Evolutionary conservation across 2,888 invertebrate species (phyloP), one percentile per base, ranked within the genome.

Genomic region (Maniola hyperantus): DNA sequence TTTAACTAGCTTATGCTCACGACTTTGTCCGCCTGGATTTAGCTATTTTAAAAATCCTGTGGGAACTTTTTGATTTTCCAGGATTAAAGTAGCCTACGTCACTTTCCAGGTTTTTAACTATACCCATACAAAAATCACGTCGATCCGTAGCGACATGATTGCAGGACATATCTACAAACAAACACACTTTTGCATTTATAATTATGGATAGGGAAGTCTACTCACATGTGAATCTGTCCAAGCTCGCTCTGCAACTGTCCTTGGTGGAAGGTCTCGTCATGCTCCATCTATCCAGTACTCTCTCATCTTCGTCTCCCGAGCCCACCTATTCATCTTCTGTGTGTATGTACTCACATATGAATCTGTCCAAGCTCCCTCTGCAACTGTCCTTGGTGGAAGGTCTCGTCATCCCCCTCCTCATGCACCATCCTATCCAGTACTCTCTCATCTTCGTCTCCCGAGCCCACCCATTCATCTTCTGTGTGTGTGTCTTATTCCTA

Each of bases 231-330:
- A 76, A 98, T 96, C 82, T 96, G 95, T 61, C 95, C 98, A 54
- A 99, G 90, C 85, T 98, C 96, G 66, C 94, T 90, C 74, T 95
- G 94, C 64, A 98, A 90, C 82, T 95, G 90, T n/a, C 95, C 94
- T 73, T 97, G 95, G 78, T 98, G 96, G 79, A 97, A 95, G 44
- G 95, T 93, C 67, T 98, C 98, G 11, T 94, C 93, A 76, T 99
- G 89, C 82, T 98, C 98, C 84, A 97, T 94, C 94, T 92, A 81
- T 98, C 98, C 77, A 96, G 84, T 65, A 94, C 95, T 44, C 94
- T 94, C 85, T 97, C 97, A 83, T 98, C 97, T 85, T 97, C 98
- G 79, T 98, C 98, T 0, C 95, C 97, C n/a, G 97, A 97, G 0
- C 95, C 97, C 1, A 81, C 81, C 95, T 96, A 97, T 73, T 98